phyloP scores from a whole-genome alignment of 2,113 vertebrate species.

The Dicerorhinus sumatrensis region DNA sequence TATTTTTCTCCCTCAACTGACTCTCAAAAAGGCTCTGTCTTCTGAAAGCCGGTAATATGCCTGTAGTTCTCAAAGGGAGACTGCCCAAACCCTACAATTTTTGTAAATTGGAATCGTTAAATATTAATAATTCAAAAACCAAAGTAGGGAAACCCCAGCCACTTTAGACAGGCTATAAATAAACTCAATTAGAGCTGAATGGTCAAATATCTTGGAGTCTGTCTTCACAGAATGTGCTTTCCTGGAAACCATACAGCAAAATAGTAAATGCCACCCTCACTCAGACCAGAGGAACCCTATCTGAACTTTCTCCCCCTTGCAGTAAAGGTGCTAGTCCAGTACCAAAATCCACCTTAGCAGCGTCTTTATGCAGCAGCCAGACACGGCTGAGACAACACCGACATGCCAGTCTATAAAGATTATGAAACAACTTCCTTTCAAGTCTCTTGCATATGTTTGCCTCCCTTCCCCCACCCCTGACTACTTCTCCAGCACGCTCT shows the following conservation, averaged over 20 bases:
- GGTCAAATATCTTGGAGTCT: neutral
- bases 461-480: neutral
- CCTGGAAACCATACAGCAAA: neutral
- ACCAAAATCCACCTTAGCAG: neutral
- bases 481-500: neutral
- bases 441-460: neutral
- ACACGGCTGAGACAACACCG: neutral
- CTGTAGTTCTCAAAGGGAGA: neutral
- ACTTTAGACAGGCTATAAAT: neutral
- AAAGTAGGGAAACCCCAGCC: conserved; percentile 12
- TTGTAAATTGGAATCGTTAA: conserved; percentile 22
- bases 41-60: neutral
- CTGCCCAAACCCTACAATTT: neutral
- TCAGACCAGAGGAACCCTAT: neutral
- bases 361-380: neutral
- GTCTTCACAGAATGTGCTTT: neutral
- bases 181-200: neutral
- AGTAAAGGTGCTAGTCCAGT: neutral
- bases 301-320: neutral
- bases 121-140: conserved; percentile 60
- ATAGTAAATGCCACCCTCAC: neutral
- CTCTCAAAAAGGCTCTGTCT: neutral
- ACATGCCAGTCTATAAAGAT: neutral
- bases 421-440: neutral
- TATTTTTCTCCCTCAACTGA: neutral